Percentiles rank a stretch among this genome's conserved stretches.
Conservation (phyloP, 2,797 vertebrate genomes). For the Labeo calbasu region DNA sequence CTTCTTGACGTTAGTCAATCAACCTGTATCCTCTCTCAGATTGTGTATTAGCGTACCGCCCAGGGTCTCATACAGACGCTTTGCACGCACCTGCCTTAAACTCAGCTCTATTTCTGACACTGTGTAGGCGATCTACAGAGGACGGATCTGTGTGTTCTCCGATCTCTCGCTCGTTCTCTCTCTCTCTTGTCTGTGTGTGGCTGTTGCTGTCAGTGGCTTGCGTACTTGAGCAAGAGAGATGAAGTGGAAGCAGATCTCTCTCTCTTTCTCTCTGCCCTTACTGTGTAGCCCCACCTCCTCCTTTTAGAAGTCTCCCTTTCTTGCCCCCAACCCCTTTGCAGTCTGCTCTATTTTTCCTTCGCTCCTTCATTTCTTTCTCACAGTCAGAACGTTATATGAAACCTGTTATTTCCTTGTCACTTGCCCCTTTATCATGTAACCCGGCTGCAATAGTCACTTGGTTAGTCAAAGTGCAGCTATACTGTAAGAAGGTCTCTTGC, state of each 20-base stretch:
- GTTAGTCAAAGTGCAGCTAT: conserved; percentile 38
- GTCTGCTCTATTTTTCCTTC: conserved; percentile 35
- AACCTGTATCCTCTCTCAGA: conserved; percentile 53
- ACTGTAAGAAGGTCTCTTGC: conserved; percentile 32
- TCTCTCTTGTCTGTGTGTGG: conserved; percentile 26
- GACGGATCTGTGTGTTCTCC: conserved; percentile 65
- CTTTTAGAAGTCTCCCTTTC: conserved; percentile 57
- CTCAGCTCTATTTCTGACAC: conserved; percentile 68
- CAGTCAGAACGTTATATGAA: conserved; percentile 44
- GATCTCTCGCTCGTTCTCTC: conserved; percentile 43
- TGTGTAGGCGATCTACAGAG: conserved; percentile 70
- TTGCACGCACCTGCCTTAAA: conserved; percentile 64
- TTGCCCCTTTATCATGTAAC: conserved; percentile 47
- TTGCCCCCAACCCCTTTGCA: conserved; percentile 43
- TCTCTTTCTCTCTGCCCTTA: conserved; percentile 5
- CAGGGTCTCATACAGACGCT: conserved; percentile 69
- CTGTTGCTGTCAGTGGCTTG: conserved; percentile 56
- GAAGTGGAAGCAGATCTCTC: conserved; percentile 46
- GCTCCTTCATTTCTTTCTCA: conserved; percentile 24
- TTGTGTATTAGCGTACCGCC: conserved; percentile 63
- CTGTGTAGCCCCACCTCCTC: conserved; percentile 25
- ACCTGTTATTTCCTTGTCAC: conserved; percentile 56
- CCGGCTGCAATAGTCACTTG: conserved; percentile 49
- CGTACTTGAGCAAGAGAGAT: conserved; percentile 53
- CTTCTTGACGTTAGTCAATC: conserved; percentile 47